Conservation (phyloP, 2,113 vertebrate species). For the Neopipo cinnamomea region DNA sequence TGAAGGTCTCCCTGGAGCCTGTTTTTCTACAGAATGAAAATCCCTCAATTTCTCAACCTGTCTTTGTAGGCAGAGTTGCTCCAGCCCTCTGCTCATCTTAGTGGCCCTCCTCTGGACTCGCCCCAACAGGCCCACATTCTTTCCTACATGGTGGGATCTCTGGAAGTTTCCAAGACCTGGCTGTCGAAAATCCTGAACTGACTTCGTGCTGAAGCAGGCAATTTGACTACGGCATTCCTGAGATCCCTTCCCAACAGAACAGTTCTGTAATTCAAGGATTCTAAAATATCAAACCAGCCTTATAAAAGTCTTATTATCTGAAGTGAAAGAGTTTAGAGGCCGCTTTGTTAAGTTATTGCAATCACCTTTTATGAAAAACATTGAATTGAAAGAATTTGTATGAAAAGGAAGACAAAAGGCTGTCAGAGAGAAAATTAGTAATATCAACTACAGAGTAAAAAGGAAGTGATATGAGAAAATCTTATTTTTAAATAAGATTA, state of each 20-base stretch:
- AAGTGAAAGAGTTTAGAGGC: neutral
- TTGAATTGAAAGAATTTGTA: neutral
- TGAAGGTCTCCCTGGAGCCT: neutral
- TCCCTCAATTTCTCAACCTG: neutral
- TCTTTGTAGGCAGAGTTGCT: neutral
- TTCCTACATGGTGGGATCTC: neutral
- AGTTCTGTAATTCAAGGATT: neutral
- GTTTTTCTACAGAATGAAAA: neutral
- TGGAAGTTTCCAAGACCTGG: fast-evolving
- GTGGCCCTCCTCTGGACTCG: neutral
- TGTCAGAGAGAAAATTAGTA: neutral
- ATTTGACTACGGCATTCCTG: neutral
- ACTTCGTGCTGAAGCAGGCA: neutral
- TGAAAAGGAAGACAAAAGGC: neutral
- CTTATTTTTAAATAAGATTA: neutral
- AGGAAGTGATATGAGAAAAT: neutral
- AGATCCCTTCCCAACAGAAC: neutral
- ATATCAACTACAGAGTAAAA: neutral
- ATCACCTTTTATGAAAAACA: neutral
- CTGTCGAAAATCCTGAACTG: neutral
- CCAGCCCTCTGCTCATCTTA: neutral
- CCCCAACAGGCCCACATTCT: neutral
- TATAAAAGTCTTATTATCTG: neutral
- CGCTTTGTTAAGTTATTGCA: neutral
- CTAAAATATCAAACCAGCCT: neutral